Base-by-base conservation (phyloP, 92 coral and sea anemone genomes). In the Epizoanthus ramosus region DNA sequence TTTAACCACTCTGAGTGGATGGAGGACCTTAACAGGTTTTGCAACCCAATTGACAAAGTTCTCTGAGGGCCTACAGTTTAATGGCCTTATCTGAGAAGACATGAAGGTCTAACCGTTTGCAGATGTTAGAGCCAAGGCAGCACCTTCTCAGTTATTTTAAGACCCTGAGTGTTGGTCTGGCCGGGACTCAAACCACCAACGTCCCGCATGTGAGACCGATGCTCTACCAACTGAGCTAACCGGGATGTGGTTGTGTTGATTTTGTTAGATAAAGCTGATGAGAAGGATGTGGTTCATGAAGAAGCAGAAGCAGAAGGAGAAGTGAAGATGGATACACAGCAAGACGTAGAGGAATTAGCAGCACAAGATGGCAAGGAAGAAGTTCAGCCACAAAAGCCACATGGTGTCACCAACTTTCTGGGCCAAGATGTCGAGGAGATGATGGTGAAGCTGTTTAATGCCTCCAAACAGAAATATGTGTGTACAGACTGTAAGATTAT, bases 401-500 rank as follows among this genome's bases (percentile, higher is more conserved):
- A 67, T 21, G 74, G 25, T 17, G 24, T 74, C 14, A 21, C 79
- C 57, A 93, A 93, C 83, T 90, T 93, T 24, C 86, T 94, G 25
- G 98, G 92, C 47, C 93, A 96, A 69, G 91, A 96, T 80, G 94
- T 96, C 9, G 93, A 94, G 21, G 85, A 83, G 43, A 74, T 94
- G 84, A 83, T 89, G 74, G 83, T 80, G 23, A 80, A 91, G 5
- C 91, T 90, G 66, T 96, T 85, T 79, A 98, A 96, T 68, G 84
- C 74, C 43, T 70, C 82, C 75, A 87, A 95, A 33, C 57, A 83
- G 33, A 92, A 91, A 75, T 93, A 86, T 86, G 91, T 93, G 12
- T 93, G 98, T 66, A 92, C 92, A 73, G 89, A 83, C 24, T 93
- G 98, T 88, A 93, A 93, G 86, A 93, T 93, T 75, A 93, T 93